Base-by-base conservation (phyloP, 2,797 vertebrate genomes). In the Eupleurogrammus muticus region DNA sequence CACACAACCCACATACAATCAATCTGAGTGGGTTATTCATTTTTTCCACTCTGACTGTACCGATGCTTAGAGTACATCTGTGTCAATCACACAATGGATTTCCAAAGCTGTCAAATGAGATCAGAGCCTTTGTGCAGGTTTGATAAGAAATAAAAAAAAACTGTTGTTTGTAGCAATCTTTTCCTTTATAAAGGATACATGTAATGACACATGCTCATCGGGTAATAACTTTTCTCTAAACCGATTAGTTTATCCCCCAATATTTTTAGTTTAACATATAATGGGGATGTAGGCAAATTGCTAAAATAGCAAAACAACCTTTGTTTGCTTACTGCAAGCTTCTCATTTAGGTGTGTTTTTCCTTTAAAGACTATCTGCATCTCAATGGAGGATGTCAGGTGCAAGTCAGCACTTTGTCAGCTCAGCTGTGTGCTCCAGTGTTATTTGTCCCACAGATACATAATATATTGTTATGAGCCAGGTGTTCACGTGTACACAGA, bases 391-490 rank as follows among this genome's bases (percentile, higher is more conserved):
- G 5, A 0, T 20, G 7, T 73, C 49, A 20, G 47, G 19, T 80
- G 75, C 54, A 38, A 20, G 32, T 85, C 82, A 66, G 63, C 77
- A 54, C 48, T 65, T 78, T 75, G 68, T 66, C 50, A 13, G 17
- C 76, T 79, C 84, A 88, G 89, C 84, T 86, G 85, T 73, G 50
- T 48, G 59, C 56, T 3, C 40, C 23, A 1, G 19, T 82, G 53
- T 84, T 83, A 81, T 88, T 82, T 86, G 76, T 73, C 65, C 81
- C 63, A 1, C 64, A 28, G 64, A 76, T 60, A 67, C 60, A 59
- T 80, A 58, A 74, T 70, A 85, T 88, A 91, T 92, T 90, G 82
- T 92, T 89, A 67, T 76, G 74, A 88, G 70, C 83, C 89, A 92
- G 89, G 90, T 93, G 90, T 74, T 77, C 13, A 19, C 66, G 23